These are phyloP conservation scores for Philotrypesis tridentata DNA, from an alignment of 1,140 invertebrate genomes.

Conservation along the genomic window DNA sequence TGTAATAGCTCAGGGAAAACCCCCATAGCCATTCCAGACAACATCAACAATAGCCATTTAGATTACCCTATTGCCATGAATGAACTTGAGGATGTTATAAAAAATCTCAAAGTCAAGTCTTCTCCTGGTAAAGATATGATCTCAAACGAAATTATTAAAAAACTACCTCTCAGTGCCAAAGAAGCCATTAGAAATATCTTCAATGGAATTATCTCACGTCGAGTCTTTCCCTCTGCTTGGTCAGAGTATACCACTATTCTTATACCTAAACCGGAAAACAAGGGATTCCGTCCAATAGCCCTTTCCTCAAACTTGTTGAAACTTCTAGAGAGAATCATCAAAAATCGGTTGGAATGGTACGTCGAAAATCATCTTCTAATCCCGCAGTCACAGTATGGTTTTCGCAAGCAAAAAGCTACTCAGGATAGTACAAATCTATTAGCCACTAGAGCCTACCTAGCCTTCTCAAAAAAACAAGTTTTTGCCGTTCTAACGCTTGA, in stretches of 20 bases:
- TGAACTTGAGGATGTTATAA: background rate
- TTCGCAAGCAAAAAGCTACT: conserved; percentile 46
- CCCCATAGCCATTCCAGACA: background rate
- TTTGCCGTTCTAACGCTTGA: conserved; percentile 44
- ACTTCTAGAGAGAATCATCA: conserved; percentile 52
- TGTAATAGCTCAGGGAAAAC: background rate
- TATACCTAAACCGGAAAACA: conserved; percentile 42
- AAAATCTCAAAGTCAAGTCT: background rate
- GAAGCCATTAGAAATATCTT: background rate
- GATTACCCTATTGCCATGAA: background rate
- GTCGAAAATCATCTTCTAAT: conserved; percentile 32
- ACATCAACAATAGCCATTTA: background rate
- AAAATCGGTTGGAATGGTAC: conserved; percentile 40
- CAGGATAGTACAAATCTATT: conserved; percentile 41
- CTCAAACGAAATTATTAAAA: conserved; percentile 4
- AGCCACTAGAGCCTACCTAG: background rate
- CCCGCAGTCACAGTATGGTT: conserved; percentile 46
- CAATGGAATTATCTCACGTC: background rate
- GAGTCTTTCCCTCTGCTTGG: conserved; percentile 32
- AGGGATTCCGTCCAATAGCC: conserved; percentile 51
- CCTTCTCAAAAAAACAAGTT: conserved; percentile 22
- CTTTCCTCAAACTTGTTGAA: conserved; percentile 50
- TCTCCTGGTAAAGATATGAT: too few species aligned
- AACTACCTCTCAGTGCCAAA: background rate
- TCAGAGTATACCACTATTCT: conserved; percentile 25